These are phyloP conservation scores for Eulemur rufifrons DNA, from an alignment of 2,113 vertebrate species.

Conservation along the genomic window DNA sequence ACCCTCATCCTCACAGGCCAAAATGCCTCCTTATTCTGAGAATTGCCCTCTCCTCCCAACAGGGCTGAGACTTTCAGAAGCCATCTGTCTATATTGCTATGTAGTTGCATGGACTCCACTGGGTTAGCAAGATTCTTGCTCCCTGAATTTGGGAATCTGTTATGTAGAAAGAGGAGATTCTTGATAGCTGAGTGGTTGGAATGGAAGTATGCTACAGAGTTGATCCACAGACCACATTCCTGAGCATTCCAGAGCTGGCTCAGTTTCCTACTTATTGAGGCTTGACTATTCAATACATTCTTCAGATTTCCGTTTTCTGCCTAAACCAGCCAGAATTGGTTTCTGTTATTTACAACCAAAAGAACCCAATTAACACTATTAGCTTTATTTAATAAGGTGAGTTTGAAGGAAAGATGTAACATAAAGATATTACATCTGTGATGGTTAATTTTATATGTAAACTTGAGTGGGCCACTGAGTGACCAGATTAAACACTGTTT, in stretches of 20 bases:
- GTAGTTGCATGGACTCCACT: neutral
- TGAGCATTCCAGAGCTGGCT: neutral
- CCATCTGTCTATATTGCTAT: neutral
- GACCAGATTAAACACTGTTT: neutral
- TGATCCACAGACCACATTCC: neutral
- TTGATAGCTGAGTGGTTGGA: neutral
- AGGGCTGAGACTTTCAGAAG: neutral
- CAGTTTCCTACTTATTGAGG: neutral
- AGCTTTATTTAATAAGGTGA: neutral
- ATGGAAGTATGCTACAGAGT: neutral
- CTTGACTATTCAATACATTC: neutral
- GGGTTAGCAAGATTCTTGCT: neutral
- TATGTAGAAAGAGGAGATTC: neutral
- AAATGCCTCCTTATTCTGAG: neutral
- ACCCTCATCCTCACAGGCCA: neutral
- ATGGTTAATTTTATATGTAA: neutral
- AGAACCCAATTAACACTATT: neutral
- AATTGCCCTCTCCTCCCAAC: neutral
- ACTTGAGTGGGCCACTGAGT: neutral
- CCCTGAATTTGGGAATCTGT: neutral
- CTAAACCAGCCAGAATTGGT: neutral
- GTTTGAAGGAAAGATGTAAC: neutral
- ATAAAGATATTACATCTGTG: neutral
- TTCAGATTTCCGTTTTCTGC: neutral
- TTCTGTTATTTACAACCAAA: neutral